Base-by-base conservation (phyloP, 2,113 vertebrate genomes). In the Corynorhinus townsendii region DNA sequence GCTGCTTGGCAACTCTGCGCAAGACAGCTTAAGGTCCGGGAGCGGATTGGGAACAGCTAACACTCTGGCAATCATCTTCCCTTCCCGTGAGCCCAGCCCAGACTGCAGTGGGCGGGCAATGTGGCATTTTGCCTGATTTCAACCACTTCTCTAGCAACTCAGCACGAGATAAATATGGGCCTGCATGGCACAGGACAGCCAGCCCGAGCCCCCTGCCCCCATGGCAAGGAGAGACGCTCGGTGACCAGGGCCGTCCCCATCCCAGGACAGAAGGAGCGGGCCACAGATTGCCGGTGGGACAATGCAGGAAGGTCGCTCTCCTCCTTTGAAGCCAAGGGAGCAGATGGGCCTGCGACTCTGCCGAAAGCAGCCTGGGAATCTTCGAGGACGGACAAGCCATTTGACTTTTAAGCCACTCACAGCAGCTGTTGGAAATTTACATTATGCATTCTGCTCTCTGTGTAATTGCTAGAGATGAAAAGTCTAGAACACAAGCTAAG, bases 91-190 rank as follows among this genome's bases (percentile, higher is more conserved):
- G 96, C 94, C 95, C 97, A 96, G 96, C 94, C 95, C 97, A 97
- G 97, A 97, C 96, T 97, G 91, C 96, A 97, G 97, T 97, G 93
- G 97, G 97, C 96, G 97, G 95, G 69, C 96, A 95, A 90, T 95
- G 96, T 97, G 97, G 96, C 96, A 97, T 96, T 95, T 96, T 93
- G 93, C 88, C 95, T 91, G 89, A 95, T 95, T 95, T 91, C 96
- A 86, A 92, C 89, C 86, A 86, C 84, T 96, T 95, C 95, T 81
- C 68, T 68, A 94, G 91, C 59, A 88, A 95, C 62, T 84, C 79
- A 90, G 66, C 94, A 81, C 0, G 20, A 79, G 91, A 91, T 86
- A 97, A 97, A 95, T 83, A 95, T 88, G 43, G 72, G 24, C 33
- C 49, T 10, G 15, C 11, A 72, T 95, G 89, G 69, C 73, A 69